Base-by-base conservation (phyloP, 1,140 invertebrate genomes). In the Heliconius nattereri region DNA sequence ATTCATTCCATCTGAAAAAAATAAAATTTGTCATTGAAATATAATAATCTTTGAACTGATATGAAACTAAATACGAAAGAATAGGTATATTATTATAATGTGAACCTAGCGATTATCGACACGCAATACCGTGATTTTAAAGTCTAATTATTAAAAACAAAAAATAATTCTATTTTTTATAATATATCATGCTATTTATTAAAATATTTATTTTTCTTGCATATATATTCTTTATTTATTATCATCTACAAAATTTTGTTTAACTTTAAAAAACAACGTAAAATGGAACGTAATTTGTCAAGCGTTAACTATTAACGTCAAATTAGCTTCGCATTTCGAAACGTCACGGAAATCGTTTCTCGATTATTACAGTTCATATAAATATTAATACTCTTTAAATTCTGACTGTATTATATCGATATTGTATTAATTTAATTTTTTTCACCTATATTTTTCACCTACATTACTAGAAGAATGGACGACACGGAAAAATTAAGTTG, bases 401-500 rank as follows among this genome's bases (percentile, higher is more conserved):
- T 66, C 26, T 66, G n/a, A 66, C 60, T 66, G 26, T 29, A 66
- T 66, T 66, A 66, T 66, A 66, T 23, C n/a, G 3, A 23, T 60
- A 60, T 60, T 60, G 7, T 66, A 66, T 29, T 66, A 66, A 13
- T 66, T 26, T 66, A 29, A 19, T 11, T 66, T 66, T 2, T 26
- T 66, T 66, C 29, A 66, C 5, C 26, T 13, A 66, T 7, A 26
- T 66, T n/a, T n/a, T n/a, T n/a, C n/a, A 29, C 16, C n/a, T n/a
- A 66, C 6, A 23, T 1, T 16, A 26, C 60, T 29, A 66, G 23
- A 35, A 83, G 74, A 35, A 92, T 92, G 92, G 92, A 94, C 75
- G 91, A 91, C 29, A 74, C 90, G 52, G 92, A 93, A 71, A 92
- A 94, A 85, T 79, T 94, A 71, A 92, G 90, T 87, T 94, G 92